Percentiles rank a stretch among this genome's conserved stretches.
These are phyloP conservation scores for Chloroceryle amazona DNA, from an alignment of 2,797 vertebrate species.

Conservation along the genomic window DNA sequence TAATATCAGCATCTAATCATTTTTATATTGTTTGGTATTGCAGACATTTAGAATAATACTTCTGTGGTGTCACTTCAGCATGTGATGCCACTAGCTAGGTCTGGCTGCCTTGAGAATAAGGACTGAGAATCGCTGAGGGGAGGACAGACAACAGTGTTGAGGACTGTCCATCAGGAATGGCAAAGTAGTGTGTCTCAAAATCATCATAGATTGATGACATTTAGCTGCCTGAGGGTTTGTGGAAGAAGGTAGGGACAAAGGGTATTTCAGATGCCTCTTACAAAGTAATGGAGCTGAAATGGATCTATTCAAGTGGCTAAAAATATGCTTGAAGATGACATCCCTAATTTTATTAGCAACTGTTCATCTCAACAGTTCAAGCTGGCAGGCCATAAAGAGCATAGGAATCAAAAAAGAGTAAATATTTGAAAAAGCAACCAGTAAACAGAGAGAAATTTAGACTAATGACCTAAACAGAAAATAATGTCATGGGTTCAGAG, in stretches of 20 bases:
- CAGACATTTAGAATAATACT: neutral
- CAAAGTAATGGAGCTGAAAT: neutral
- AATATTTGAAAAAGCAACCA: slow-evolving; percentile 39
- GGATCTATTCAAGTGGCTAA: neutral
- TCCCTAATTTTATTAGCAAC: neutral
- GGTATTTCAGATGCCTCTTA: neutral
- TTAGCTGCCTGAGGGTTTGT: neutral
- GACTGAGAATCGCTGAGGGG: neutral
- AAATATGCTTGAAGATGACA: neutral
- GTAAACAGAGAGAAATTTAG: slow-evolving; percentile 28
- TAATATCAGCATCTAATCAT: neutral
- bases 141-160: neutral
- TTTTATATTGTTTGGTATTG: neutral
- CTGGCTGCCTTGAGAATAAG: neutral
- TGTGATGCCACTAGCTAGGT: neutral
- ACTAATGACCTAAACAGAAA: slow-evolving; percentile 36
- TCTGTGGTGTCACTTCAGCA: neutral
- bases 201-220: neutral
- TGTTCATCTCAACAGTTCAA: neutral
- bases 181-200: fast-evolving
- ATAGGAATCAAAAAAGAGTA: slow-evolving; percentile 1
- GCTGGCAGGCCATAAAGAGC: neutral
- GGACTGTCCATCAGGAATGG: neutral
- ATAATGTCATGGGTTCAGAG: neutral
- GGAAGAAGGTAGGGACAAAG: neutral